Conservation (phyloP, 2,888 invertebrate genomes). For the Drosophila mayaguana region DNA sequence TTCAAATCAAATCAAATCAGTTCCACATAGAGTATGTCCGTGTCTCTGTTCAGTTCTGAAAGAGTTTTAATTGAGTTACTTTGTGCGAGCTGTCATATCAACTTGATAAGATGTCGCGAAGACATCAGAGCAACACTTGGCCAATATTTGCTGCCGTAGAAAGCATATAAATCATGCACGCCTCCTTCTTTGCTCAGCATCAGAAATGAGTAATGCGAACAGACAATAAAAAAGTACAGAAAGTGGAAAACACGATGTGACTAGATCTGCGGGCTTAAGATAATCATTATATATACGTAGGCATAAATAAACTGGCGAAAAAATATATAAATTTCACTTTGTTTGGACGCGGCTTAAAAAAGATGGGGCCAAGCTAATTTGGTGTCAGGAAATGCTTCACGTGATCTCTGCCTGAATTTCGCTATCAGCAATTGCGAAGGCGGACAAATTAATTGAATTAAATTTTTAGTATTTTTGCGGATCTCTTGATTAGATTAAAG, state of each 20-base stretch:
- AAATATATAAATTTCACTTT: not conserved
- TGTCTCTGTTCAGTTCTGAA: not conserved
- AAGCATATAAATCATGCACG: conserved; percentile 21
- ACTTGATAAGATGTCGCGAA: conserved; percentile 22
- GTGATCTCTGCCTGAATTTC: conserved; percentile 22
- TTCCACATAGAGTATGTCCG: not conserved
- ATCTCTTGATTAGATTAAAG: conserved; percentile 60
- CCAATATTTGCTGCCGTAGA: conserved; percentile 33
- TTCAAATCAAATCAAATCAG: not conserved
- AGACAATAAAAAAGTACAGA: not conserved
- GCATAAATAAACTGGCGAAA: not conserved
- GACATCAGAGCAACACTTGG: conserved; percentile 19
- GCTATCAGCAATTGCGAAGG: conserved; percentile 20
- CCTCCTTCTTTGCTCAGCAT: conserved; percentile 12
- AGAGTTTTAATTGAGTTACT: conserved; percentile 32
- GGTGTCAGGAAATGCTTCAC: conserved; percentile 28
- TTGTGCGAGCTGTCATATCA: conserved; percentile 3
- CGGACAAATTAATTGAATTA: conserved; percentile 68
- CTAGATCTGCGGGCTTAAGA: not conserved
- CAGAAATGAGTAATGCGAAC: conserved; percentile 46
- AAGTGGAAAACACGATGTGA: conserved; percentile 16
- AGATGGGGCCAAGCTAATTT: conserved; percentile 20
- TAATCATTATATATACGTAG: not conserved
- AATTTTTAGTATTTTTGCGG: conserved; percentile 45
- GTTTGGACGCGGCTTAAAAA: conserved; percentile 17